Evolutionary conservation across 2,797 vertebrate genomes (phyloP).

Genomic region (Sphenodon punctatus): DNA sequence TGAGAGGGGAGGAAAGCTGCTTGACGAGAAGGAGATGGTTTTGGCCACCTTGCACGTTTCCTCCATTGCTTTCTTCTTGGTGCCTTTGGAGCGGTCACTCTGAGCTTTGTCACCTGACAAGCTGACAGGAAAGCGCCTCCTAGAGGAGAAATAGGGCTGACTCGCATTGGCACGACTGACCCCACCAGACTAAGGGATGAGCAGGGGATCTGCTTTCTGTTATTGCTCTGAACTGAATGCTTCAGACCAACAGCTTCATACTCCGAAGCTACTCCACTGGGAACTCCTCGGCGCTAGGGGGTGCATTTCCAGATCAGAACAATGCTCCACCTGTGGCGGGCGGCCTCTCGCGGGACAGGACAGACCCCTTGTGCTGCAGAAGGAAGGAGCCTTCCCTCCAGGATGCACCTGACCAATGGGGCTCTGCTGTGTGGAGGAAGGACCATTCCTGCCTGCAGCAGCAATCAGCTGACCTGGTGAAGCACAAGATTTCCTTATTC

Average conservation of each 20-base stretch:
- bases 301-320: not conserved
- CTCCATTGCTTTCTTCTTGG: not conserved
- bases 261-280: not conserved
- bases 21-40: not conserved
- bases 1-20: not conserved
- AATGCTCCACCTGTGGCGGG: not conserved
- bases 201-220: too few relatives aligned
- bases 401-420: not conserved
- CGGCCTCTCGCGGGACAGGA: not conserved
- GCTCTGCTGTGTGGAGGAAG: not conserved
- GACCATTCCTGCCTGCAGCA: not conserved
- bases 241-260: not conserved
- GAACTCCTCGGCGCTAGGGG: not conserved
- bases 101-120: not conserved
- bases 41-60: not conserved
- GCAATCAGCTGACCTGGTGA: not conserved
- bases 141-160: not conserved
- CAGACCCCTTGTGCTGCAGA: too few relatives aligned
- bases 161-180: too few relatives aligned
- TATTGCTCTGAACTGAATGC: not conserved
- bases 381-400: too few relatives aligned
- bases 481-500: not conserved
- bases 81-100: not conserved
- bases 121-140: not conserved
- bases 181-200: too few relatives aligned